phyloP scores from a whole-genome alignment of 92 coral and sea anemone species.

The Desmophyllum pertusum region DNA sequence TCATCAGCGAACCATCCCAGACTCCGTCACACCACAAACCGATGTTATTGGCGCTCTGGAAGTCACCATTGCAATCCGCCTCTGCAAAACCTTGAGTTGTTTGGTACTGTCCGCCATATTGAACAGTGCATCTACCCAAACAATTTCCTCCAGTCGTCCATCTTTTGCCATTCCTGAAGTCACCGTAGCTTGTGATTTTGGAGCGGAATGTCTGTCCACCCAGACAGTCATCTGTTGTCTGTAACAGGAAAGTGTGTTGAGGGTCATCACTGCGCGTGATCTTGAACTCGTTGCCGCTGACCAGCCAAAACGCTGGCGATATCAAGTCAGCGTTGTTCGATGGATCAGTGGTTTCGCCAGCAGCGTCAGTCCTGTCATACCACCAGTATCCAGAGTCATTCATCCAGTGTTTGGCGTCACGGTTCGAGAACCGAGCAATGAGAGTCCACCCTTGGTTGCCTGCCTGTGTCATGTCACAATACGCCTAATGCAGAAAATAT shows the following conservation, averaged over 20 bases:
- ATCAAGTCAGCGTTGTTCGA: slow-evolving; percentile 62
- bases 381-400: slow-evolving; percentile 51
- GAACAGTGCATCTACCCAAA: slow-evolving; percentile 53
- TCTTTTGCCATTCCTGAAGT: slow-evolving; percentile 38
- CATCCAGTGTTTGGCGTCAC: slow-evolving; percentile 58
- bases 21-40: no score
- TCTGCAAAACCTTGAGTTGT: slow-evolving; percentile 44
- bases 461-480: slow-evolving; percentile 20
- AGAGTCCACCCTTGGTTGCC: slow-evolving; percentile 54
- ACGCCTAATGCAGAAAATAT: background rate
- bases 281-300: slow-evolving; percentile 52
- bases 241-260: slow-evolving; percentile 49
- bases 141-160: slow-evolving; percentile 48
- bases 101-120: slow-evolving; percentile 52
- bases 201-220: slow-evolving; percentile 54
- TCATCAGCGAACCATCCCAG: no score
- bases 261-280: slow-evolving; percentile 65
- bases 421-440: slow-evolving; percentile 67
- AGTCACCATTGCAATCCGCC: no score
- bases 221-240: slow-evolving; percentile 50
- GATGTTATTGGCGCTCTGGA: no score
- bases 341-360: slow-evolving; percentile 49
- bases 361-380: slow-evolving; percentile 53
- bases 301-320: slow-evolving; percentile 65
- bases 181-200: slow-evolving; percentile 64